These are phyloP conservation scores for Peromyscus melanophrys DNA, from an alignment of 2,797 vertebrate species.

Conservation along the genomic window DNA sequence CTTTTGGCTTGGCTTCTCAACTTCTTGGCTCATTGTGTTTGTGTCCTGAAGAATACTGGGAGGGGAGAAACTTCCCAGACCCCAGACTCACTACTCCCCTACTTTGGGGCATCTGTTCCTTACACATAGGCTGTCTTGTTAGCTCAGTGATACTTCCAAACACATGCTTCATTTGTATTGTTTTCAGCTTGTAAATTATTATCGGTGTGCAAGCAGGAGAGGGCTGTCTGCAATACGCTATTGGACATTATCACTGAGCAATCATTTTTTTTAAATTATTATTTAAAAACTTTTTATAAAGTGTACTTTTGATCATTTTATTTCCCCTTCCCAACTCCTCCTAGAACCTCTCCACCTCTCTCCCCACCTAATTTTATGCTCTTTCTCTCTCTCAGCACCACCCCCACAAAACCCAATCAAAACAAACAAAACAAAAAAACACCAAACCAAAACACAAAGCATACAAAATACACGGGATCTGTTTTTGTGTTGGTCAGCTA, in stretches of 20 bases:
- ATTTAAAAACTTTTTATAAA: background rate
- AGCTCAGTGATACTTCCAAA: background rate
- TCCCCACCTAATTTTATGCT: background rate
- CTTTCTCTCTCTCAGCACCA: background rate
- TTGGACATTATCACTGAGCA: background rate
- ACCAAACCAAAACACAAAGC: background rate
- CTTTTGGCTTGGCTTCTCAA: background rate
- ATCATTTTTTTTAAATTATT: background rate
- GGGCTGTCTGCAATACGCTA: background rate
- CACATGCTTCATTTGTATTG: background rate
- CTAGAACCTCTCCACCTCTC: no score
- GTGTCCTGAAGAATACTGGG: background rate
- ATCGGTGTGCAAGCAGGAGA: background rate
- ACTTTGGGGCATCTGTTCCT: background rate
- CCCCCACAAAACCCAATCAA: background rate
- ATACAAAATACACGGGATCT: background rate
- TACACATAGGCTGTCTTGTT: background rate
- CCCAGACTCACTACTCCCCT: background rate
- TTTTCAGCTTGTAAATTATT: slow-evolving; percentile 5
- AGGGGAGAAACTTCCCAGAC: background rate
- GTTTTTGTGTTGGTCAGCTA: background rate
- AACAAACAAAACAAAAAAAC: background rate
- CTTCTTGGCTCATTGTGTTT: background rate
- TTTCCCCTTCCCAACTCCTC: background rate
- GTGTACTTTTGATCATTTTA: background rate